Conservation (phyloP, 2,888 invertebrate genomes). For the Scotopteryx bipunctaria region DNA sequence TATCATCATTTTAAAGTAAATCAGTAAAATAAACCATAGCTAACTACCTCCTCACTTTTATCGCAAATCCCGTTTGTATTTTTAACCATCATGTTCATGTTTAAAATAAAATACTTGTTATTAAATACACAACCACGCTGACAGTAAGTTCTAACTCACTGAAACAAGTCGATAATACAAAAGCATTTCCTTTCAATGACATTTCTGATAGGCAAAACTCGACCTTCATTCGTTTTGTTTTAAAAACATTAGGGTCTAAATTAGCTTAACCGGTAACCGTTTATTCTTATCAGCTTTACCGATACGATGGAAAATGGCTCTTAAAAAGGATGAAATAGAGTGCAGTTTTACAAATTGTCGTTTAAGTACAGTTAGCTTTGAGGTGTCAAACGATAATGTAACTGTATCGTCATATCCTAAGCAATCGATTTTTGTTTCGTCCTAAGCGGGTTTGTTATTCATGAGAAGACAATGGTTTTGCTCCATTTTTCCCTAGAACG, state of each 20-base stretch:
- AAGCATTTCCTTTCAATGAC: constrained; percentile 43
- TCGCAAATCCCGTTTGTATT: not conserved
- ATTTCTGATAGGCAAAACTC: constrained; percentile 53
- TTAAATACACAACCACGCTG: constrained; percentile 22
- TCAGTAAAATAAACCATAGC: too few relatives aligned
- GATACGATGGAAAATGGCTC: constrained; percentile 38
- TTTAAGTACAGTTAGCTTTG: constrained; percentile 36
- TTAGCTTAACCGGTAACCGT: constrained; percentile 44
- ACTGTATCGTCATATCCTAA: constrained; percentile 59
- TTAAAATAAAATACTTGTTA: not conserved
- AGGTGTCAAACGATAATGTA: constrained; percentile 53
- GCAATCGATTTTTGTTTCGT: constrained; percentile 47
- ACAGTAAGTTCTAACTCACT: constrained; percentile 32
- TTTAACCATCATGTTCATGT: constrained; percentile 7
- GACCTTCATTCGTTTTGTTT: constrained; percentile 46
- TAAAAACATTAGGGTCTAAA: constrained; percentile 51
- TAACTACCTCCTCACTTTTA: constrained; percentile 16
- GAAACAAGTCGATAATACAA: constrained; percentile 45
- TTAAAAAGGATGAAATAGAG: constrained; percentile 39
- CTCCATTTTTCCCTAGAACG: too few relatives aligned
- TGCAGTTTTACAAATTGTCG: constrained; percentile 34
- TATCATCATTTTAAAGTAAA: too few relatives aligned
- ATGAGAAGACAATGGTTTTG: not conserved
- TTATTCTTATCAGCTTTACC: constrained; percentile 34
- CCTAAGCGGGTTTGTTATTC: too few relatives aligned